These are phyloP conservation scores for Drosophila multiciliata DNA, from an alignment of 2,888 invertebrate species.

Conservation along the genomic window DNA sequence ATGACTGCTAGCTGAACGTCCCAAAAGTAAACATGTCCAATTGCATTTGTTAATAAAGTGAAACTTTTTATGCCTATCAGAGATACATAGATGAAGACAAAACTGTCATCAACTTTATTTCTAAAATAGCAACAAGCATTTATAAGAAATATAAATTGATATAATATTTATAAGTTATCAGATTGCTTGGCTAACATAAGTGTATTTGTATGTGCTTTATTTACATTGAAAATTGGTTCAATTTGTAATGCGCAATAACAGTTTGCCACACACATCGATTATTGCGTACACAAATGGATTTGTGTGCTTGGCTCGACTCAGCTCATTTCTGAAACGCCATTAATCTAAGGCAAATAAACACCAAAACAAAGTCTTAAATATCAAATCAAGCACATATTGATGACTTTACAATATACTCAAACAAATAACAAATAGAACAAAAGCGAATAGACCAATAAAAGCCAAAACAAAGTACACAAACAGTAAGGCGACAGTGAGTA, in stretches of 20 bases:
- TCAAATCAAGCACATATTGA: conserved; percentile 55
- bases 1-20: conserved; percentile 6
- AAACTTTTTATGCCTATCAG: neutral
- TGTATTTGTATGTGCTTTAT: neutral
- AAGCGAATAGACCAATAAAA: neutral
- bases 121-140: neutral
- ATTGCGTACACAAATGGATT: neutral
- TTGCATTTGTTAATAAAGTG: neutral
- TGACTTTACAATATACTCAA: conserved; percentile 45
- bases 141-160: neutral
- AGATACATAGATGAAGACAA: neutral
- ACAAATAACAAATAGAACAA: neutral
- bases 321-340: neutral
- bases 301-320: neutral
- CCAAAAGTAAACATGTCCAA: neutral
- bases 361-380: conserved; percentile 32
- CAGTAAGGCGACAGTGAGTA: neutral
- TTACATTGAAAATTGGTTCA: neutral
- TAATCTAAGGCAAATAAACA: conserved; percentile 7
- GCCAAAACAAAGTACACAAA: conserved; percentile 5
- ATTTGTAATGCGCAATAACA: neutral
- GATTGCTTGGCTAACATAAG: neutral
- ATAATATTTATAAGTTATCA: neutral
- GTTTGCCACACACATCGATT: neutral
- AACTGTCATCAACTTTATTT: neutral